Evolutionary conservation across 2,797 vertebrate species (phyloP).

Genomic region (Lacerta viridis): DNA sequence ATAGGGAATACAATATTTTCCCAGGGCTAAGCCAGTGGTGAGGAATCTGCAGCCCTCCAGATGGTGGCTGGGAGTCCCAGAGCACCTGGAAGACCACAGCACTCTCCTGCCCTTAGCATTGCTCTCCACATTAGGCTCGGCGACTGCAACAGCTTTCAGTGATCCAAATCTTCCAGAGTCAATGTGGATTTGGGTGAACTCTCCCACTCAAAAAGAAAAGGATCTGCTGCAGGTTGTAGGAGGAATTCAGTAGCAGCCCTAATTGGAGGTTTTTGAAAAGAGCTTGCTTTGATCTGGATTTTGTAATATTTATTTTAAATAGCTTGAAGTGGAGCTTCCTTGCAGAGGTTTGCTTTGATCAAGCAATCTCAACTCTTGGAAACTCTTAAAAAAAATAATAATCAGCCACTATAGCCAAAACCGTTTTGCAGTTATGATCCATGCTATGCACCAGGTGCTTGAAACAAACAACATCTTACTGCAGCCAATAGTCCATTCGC

Average conservation of each 20-base stretch:
- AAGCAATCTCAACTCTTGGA: neutral
- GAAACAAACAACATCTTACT: neutral
- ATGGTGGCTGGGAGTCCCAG: too few species aligned
- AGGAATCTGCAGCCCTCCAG: too few species aligned
- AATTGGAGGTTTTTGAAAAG: neutral
- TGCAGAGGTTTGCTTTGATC: neutral
- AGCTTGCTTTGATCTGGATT: neutral
- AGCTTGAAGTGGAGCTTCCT: neutral
- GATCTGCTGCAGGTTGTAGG: neutral
- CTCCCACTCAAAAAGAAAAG: neutral
- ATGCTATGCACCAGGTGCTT: neutral
- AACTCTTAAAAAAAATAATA: neutral
- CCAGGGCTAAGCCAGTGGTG: neutral
- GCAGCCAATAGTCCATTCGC: neutral
- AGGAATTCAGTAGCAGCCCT: neutral
- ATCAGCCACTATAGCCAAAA: neutral
- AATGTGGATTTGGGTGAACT: neutral
- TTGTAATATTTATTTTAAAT: neutral
- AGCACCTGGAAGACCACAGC: too few species aligned
- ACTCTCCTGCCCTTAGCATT: too few species aligned
- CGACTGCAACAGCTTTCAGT: neutral
- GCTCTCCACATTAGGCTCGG: neutral
- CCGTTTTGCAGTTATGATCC: neutral
- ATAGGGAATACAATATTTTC: neutral
- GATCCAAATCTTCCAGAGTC: neutral